phyloP scores from a whole-genome alignment of 2,113 vertebrate species.

The Numenius arquata region DNA sequence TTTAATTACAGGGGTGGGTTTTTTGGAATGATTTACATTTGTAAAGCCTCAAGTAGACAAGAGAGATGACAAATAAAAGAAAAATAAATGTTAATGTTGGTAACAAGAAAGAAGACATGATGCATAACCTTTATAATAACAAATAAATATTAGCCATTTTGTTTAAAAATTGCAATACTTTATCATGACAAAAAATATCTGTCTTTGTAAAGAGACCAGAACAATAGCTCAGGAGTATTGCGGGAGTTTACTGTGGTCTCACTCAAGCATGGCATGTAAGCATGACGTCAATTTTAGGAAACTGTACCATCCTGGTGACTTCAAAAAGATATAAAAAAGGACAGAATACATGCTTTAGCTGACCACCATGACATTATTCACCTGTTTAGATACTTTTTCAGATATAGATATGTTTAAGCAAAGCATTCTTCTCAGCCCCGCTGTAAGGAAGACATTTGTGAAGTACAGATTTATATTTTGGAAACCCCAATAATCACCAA shows the following conservation, averaged over 20 bases:
- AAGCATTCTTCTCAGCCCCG: not conserved
- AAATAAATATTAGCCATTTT: not conserved
- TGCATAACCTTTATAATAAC: not conserved
- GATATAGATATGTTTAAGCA: not conserved
- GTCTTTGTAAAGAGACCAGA: not conserved
- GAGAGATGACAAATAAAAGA: not conserved
- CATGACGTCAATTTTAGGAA: not conserved
- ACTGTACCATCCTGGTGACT: not conserved
- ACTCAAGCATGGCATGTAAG: not conserved
- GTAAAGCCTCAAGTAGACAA: not conserved
- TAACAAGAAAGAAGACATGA: not conserved
- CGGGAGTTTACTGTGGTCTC: not conserved
- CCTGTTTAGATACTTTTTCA: not conserved
- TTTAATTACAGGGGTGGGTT: not conserved
- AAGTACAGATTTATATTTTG: not conserved
- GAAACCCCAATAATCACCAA: not conserved
- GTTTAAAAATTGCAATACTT: not conserved
- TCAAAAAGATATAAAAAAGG: not conserved
- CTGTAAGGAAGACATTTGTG: not conserved
- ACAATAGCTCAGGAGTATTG: not conserved
- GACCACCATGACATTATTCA: not conserved
- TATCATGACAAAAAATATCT: not conserved
- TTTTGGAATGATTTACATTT: not conserved
- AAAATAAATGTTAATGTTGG: not conserved
- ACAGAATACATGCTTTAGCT: not conserved